Base-by-base conservation (phyloP, 2,797 vertebrate genomes). In the Remorina albescens region DNA sequence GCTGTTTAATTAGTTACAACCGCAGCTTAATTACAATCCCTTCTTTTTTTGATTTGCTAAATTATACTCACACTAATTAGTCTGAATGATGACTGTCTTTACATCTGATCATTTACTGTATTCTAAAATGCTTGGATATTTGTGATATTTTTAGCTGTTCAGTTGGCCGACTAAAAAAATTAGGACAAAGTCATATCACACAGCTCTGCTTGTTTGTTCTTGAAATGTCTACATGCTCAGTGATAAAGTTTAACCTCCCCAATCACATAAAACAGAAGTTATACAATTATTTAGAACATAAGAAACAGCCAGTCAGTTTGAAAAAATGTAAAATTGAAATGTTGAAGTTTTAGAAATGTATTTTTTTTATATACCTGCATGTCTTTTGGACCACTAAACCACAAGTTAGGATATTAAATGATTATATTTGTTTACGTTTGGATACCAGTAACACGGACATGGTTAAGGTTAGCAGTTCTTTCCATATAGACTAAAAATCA, bases 101-200 rank as follows among this genome's bases (percentile, higher is more conserved):
- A n/a, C 19, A 60, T 56, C 37, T 32, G 16, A 53, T 36, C 16
- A 32, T 78, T 42, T 55, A 28, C 53, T 32, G 67, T 28, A 10
- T 72, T 67, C 46, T 74, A 6, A 63, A 65, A 68, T 9, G 10
- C 8, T 10, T 69, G 28, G 15, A 69, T 26, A 12, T 57, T 68
- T 61, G 46, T 42, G 71, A 67, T 76, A 80, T 74, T 74, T 85
- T 76, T 85, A 81, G 73, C 78, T 56, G 64, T 23, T 67, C 55
- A 72, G 56, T 26, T 64, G 63, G 67, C 37, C 51, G 37, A 39
- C 50, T 57, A 65, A 26, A 67, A 67, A 76, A 81, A 81, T 37
- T 16, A 47, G 46, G 78, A 67, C 81, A 65, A 59, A 67, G 71
- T 75, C 57, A 69, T 23, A 54, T 69, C 44, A 19, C 13, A 47